phyloP scores from a whole-genome alignment of 1,140 invertebrate genomes.

The Drosophila rufa region DNA sequence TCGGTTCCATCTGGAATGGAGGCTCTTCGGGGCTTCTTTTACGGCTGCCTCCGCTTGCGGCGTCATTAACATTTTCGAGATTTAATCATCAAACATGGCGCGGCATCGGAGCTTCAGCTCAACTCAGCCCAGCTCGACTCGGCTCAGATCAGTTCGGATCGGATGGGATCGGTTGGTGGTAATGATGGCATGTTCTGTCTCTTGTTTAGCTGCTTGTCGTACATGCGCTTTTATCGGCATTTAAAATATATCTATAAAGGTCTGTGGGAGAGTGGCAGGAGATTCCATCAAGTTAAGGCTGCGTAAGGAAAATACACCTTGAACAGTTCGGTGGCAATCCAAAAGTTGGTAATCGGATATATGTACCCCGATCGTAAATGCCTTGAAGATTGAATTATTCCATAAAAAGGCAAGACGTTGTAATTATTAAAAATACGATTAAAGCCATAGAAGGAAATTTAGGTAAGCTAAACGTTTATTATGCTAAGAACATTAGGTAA shows the following conservation, averaged over 20 bases:
- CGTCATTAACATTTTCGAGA: conserved; percentile 82
- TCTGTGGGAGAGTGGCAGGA: not conserved
- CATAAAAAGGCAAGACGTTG: conserved; percentile 20
- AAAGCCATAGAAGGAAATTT: not conserved
- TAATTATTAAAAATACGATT: conserved; percentile 23
- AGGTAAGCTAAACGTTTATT: not conserved
- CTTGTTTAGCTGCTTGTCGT: conserved; percentile 79
- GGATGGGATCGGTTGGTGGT: conserved; percentile 57
- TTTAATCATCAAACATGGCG: conserved; percentile 84
- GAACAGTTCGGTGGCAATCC: conserved; percentile 35
- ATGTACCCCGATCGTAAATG: conserved; percentile 22
- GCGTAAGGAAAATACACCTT: conserved; percentile 18
- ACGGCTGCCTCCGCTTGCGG: conserved; percentile 67
- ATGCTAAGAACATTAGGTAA: not conserved
- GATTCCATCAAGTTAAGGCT: conserved; percentile 56
- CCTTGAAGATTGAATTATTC: conserved; percentile 18
- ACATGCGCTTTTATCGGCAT: conserved; percentile 83
- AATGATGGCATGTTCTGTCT: conserved; percentile 79
- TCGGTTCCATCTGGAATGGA: conserved; percentile 48
- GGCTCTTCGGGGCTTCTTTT: conserved; percentile 46
- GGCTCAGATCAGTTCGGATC: conserved; percentile 12
- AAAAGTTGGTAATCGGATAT: conserved; percentile 28
- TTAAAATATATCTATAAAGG: conserved; percentile 64
- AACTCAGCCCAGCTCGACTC: conserved; percentile 9
- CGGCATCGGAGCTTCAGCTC: conserved; percentile 38